Percentiles rank a stretch among this genome's conserved stretches.
Evolutionary conservation across 2,888 invertebrate species (phyloP).

Genomic region (Nemoura dubitans): DNA sequence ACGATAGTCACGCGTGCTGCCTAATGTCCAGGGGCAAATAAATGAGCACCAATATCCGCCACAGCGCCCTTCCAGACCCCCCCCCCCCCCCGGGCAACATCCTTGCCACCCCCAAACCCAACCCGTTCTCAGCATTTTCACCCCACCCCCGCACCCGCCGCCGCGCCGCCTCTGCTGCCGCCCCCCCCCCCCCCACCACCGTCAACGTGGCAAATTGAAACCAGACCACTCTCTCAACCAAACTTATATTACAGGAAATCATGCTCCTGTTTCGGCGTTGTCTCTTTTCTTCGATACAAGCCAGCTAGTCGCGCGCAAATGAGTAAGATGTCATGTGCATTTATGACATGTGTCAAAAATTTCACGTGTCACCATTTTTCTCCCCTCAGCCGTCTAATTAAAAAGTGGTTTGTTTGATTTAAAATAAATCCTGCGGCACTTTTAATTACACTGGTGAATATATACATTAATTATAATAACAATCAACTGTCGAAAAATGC

Average conservation of each 20-base stretch:
- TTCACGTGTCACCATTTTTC: background rate
- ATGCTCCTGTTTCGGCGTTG: background rate
- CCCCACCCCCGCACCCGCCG: too few species aligned
- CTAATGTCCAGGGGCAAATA: constrained; percentile 29
- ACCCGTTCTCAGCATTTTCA: background rate
- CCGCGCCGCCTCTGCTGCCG: background rate
- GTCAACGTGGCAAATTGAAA: constrained; percentile 27
- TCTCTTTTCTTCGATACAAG: background rate
- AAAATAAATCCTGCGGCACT: background rate
- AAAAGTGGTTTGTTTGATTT: background rate
- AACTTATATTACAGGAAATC: constrained; percentile 29
- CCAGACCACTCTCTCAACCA: constrained; percentile 20
- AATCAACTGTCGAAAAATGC: background rate
- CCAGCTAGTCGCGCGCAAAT: background rate
- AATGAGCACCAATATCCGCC: constrained; percentile 34
- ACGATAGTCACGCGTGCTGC: constrained; percentile 32
- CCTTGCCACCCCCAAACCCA: background rate
- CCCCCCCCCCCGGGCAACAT: background rate
- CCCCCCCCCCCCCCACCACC: background rate
- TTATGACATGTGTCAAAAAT: background rate
- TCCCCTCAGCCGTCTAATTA: background rate
- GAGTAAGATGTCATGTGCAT: constrained; percentile 7
- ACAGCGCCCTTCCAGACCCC: background rate
- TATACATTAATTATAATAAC: background rate
- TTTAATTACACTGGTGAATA: background rate